phyloP scores from a whole-genome alignment of 2,113 vertebrate genomes.

The Cyanoramphus novaezelandiae region DNA sequence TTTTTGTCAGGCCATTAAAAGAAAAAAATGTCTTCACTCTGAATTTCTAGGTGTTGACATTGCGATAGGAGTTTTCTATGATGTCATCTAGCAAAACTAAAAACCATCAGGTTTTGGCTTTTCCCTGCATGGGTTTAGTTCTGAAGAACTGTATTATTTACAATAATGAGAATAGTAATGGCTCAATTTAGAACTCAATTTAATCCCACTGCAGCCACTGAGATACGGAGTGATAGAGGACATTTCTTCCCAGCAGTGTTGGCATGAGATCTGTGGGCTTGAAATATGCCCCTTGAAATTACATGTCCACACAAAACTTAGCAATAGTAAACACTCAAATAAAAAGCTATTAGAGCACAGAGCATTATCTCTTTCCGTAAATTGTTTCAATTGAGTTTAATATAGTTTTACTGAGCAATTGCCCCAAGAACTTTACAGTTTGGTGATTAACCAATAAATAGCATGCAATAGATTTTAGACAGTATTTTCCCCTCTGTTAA shows the following conservation, averaged over 20 bases:
- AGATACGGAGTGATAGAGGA: background rate
- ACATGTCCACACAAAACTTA: background rate
- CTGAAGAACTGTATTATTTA: background rate
- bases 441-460: background rate
- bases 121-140: background rate
- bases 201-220: background rate
- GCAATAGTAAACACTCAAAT: background rate
- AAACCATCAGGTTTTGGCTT: background rate
- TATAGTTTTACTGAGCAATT: background rate
- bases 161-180: background rate
- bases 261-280: background rate
- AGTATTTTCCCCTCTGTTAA: background rate
- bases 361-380: background rate
- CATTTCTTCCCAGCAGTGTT: background rate
- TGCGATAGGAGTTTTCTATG: background rate
- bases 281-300: conserved; percentile 7
- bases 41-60: background rate
- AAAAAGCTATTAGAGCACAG: background rate
- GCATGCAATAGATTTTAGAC: background rate
- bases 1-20: background rate
- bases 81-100: background rate
- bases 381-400: conserved; percentile 15
- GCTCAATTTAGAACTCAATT: background rate
- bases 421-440: background rate
- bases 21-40: background rate